These are phyloP conservation scores for Brienomyrus brachyistius DNA, from an alignment of 2,113 vertebrate genomes.

Conservation along the genomic window DNA sequence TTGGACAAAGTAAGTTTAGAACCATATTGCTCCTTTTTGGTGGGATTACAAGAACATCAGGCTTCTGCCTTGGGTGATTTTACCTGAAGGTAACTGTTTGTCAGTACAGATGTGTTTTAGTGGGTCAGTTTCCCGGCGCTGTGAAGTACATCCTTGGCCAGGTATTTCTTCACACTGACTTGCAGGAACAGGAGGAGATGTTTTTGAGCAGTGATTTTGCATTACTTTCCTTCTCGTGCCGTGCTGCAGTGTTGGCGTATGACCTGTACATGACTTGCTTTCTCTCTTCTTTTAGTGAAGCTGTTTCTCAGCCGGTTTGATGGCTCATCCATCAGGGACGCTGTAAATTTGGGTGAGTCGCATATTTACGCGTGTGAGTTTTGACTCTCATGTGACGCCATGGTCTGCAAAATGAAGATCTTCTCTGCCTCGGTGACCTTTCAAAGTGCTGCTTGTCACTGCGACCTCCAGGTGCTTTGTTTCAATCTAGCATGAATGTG, in stretches of 20 bases:
- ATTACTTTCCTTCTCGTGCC: background rate
- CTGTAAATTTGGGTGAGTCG: conserved; percentile 82
- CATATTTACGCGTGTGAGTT: too few relatives aligned
- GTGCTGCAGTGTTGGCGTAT: background rate
- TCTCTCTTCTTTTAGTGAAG: conserved; percentile 71
- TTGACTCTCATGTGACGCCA: too few relatives aligned
- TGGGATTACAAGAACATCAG: too few relatives aligned
- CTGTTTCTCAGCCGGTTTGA: conserved; percentile 79
- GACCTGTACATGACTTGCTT: conserved; percentile 15
- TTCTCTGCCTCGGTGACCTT: background rate
- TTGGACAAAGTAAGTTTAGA: too few relatives aligned
- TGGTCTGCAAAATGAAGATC: background rate
- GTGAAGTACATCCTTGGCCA: background rate
- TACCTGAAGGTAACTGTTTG: background rate
- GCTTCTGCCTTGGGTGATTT: background rate
- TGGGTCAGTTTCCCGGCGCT: background rate
- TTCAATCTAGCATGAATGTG: background rate
- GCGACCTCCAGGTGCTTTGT: background rate
- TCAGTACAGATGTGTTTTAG: background rate
- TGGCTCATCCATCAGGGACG: conserved; percentile 73
- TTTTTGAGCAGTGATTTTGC: background rate
- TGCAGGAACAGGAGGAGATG: background rate
- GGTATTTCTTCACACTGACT: background rate
- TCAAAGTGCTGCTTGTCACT: background rate
- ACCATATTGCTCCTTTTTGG: too few relatives aligned